Conservation (phyloP, 2,113 vertebrate genomes). For the Dermatemys mawii region DNA sequence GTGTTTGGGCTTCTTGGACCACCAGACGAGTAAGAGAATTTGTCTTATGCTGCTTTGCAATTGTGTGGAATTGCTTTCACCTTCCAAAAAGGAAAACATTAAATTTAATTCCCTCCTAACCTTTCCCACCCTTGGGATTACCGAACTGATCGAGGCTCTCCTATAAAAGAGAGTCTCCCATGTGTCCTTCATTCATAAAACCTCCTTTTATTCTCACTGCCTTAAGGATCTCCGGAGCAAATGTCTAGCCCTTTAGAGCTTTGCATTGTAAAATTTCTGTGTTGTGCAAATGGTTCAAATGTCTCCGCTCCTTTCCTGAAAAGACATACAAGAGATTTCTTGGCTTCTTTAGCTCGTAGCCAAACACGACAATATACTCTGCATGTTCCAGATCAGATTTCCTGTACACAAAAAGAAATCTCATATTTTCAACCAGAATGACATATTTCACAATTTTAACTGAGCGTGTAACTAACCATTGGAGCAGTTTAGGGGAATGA, state of each 20-base stretch:
- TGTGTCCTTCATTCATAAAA: constrained; percentile 14
- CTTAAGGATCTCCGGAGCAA: constrained; percentile 28
- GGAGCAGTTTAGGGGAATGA: constrained; percentile 31
- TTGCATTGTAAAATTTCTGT: neutral
- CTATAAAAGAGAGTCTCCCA: constrained; percentile 11
- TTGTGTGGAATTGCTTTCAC: constrained; percentile 52
- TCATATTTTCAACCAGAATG: neutral
- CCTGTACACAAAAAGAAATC: neutral
- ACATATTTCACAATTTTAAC: constrained; percentile 11
- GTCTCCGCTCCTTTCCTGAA: constrained; percentile 31
- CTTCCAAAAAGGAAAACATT: constrained; percentile 22
- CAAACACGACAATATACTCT: neutral
- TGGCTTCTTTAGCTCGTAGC: neutral
- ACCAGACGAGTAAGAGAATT: neutral
- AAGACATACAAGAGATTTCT: constrained; percentile 30
- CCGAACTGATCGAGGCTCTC: neutral
- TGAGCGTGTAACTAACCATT: constrained; percentile 42
- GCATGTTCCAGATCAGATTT: neutral
- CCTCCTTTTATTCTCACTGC: constrained; percentile 33
- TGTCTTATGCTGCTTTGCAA: neutral
- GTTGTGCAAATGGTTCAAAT: constrained; percentile 15
- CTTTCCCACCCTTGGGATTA: constrained; percentile 5
- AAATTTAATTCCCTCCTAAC: constrained; percentile 2
- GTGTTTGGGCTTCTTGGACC: constrained; percentile 25
- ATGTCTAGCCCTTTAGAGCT: neutral